Evolutionary conservation across 2,888 invertebrate genomes (phyloP).

Genomic region (Tiliacea aurago): DNA sequence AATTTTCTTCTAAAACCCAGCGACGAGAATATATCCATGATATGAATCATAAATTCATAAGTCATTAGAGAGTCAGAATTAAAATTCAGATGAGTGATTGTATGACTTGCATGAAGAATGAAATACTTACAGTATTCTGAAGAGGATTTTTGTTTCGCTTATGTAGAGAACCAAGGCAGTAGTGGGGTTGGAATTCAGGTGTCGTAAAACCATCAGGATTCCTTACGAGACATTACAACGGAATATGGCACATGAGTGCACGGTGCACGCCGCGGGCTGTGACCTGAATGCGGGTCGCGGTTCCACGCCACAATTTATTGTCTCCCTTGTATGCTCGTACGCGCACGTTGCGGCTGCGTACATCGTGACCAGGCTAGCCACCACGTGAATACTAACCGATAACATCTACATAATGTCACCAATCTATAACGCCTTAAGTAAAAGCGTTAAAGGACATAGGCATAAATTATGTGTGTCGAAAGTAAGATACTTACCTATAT

Average conservation of each 20-base stretch:
- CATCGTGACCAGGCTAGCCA: conserved; percentile 62
- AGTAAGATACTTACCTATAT: neutral
- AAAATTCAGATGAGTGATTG: conserved; percentile 39
- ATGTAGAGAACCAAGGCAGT: neutral
- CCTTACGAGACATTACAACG: conserved; percentile 49
- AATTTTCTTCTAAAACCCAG: conserved; percentile 50
- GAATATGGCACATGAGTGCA: conserved; percentile 64
- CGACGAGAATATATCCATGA: conserved; percentile 34
- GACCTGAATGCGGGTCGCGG: conserved; percentile 81
- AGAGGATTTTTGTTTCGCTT: conserved; percentile 12
- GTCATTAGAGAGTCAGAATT: conserved; percentile 43
- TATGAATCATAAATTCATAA: conserved; percentile 54
- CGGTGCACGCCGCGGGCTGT: conserved; percentile 57
- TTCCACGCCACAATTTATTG: conserved; percentile 83
- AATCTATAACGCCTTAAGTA: conserved; percentile 36
- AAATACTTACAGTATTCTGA: conserved; percentile 1
- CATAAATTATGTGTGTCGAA: conserved; percentile 20
- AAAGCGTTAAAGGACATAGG: conserved; percentile 38
- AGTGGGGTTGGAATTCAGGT: conserved; percentile 44
- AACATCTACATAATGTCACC: conserved; percentile 57
- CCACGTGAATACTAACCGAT: conserved; percentile 64
- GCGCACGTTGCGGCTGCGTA: conserved; percentile 73
- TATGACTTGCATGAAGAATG: conserved; percentile 27
- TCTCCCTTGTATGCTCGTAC: conserved; percentile 75
- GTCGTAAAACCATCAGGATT: conserved; percentile 65